phyloP scores from a whole-genome alignment of 2,888 invertebrate genomes.

The Coecobrya sp. region DNA sequence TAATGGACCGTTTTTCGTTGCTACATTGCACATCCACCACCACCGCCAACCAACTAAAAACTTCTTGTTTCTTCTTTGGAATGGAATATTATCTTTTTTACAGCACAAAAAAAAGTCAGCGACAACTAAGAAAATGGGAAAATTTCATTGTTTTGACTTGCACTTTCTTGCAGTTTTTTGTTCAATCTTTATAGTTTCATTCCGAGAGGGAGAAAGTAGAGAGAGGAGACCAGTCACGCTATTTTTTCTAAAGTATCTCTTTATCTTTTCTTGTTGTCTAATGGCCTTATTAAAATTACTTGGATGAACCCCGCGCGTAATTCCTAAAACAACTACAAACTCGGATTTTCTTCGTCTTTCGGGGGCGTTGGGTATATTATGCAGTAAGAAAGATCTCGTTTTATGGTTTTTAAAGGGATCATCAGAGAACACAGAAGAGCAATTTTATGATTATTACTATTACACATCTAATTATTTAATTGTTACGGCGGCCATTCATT shows the following conservation, averaged over 20 bases:
- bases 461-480: conserved; percentile 40
- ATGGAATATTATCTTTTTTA: conserved; percentile 59
- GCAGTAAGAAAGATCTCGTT: background rate
- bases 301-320: conserved; percentile 57
- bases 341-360: conserved; percentile 7
- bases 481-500: conserved; percentile 54
- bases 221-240: conserved; percentile 38
- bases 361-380: background rate
- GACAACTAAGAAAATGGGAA: conserved; percentile 46
- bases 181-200: background rate
- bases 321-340: conserved; percentile 11
- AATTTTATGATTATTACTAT: conserved; percentile 29
- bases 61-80: conserved; percentile 46
- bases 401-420: background rate
- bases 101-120: conserved; percentile 13
- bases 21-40: conserved; percentile 46
- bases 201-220: background rate
- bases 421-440: background rate
- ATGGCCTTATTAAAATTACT: conserved; percentile 63
- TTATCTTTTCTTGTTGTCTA: conserved; percentile 61
- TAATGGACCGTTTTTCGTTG: conserved; percentile 79
- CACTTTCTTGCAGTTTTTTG: conserved; percentile 58
- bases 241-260: conserved; percentile 52
- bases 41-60: conserved; percentile 10
- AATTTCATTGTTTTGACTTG: conserved; percentile 64